A percentile compares a stretch with the other conserved stretches of the same genome.
Conservation (phyloP, 2,797 vertebrate genomes). For the Neosalanx taihuensis region DNA sequence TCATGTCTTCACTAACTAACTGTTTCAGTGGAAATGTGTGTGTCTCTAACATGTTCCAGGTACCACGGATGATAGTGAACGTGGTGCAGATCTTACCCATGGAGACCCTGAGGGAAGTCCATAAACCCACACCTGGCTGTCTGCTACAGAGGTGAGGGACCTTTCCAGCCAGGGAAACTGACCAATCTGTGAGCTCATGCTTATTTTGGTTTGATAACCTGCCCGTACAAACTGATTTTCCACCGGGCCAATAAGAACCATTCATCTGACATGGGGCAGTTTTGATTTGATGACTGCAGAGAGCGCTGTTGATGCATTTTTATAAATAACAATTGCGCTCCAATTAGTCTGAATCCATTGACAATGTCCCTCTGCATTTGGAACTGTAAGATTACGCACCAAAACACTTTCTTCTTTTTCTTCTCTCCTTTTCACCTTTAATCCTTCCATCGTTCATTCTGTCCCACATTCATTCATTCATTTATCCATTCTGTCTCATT, state of each 20-base stretch:
- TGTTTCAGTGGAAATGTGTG: not conserved
- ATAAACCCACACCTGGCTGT: constrained; percentile 73
- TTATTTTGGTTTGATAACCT: no score
- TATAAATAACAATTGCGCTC: no score
- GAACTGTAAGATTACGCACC: not conserved
- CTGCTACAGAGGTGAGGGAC: constrained; percentile 67
- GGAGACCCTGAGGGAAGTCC: constrained; percentile 73
- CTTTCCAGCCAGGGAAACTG: not conserved
- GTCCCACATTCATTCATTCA: not conserved
- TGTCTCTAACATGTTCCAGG: constrained; percentile 52
- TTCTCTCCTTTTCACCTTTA: not conserved
- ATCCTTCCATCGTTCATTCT: not conserved
- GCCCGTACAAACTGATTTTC: no score
- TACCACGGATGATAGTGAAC: constrained; percentile 80
- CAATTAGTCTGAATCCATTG: no score
- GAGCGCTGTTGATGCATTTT: no score
- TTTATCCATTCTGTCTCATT: no score
- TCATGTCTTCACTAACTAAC: no score
- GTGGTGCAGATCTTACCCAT: constrained; percentile 76
- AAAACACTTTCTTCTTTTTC: not conserved
- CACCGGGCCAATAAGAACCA: no score
- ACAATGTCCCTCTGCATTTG: no score
- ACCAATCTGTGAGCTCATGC: no score
- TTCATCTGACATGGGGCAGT: no score
- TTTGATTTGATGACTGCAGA: no score